Evolutionary conservation across 2,888 invertebrate genomes (phyloP).

Genomic region (Tipula helvola): DNA sequence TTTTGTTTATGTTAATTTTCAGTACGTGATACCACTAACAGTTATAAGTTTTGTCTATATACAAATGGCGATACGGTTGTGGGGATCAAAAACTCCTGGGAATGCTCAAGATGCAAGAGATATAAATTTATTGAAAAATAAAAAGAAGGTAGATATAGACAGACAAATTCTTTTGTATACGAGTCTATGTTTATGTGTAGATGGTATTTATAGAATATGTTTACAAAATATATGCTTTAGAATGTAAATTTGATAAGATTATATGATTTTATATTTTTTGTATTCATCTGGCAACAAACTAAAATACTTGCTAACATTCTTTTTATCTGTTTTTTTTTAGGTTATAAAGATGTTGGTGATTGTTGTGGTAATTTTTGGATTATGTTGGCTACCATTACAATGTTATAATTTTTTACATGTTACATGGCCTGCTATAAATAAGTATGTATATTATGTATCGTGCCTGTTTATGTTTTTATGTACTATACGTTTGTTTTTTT

Average conservation of each 20-base stretch:
- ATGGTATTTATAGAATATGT: slow-evolving; percentile 28
- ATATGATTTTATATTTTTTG: neutral
- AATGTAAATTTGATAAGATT: neutral
- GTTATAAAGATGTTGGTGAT: slow-evolving; percentile 82
- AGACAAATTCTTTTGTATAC: neutral
- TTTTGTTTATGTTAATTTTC: slow-evolving; percentile 17
- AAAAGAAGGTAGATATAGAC: slow-evolving; percentile 53
- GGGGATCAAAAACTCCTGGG: slow-evolving; percentile 69
- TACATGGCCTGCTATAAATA: slow-evolving; percentile 54
- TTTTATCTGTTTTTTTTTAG: slow-evolving; percentile 35
- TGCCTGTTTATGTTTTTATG: neutral
- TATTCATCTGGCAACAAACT: neutral
- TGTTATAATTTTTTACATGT: slow-evolving; percentile 60
- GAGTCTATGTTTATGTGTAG: slow-evolving; percentile 39
- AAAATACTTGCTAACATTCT: neutral
- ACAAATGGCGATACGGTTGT: slow-evolving; percentile 64
- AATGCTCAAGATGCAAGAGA: slow-evolving; percentile 66
- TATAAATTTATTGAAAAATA: slow-evolving; percentile 66
- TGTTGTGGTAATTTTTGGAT: slow-evolving; percentile 66
- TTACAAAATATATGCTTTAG: neutral
- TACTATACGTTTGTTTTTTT: too few relatives aligned
- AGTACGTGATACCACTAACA: slow-evolving; percentile 68
- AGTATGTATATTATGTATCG: slow-evolving; percentile 30
- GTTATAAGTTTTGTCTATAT: slow-evolving; percentile 73
- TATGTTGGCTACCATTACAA: slow-evolving; percentile 75